These are phyloP conservation scores for Motacilla tschutschensis DNA, from an alignment of 2,113 vertebrate genomes.

Conservation along the genomic window DNA sequence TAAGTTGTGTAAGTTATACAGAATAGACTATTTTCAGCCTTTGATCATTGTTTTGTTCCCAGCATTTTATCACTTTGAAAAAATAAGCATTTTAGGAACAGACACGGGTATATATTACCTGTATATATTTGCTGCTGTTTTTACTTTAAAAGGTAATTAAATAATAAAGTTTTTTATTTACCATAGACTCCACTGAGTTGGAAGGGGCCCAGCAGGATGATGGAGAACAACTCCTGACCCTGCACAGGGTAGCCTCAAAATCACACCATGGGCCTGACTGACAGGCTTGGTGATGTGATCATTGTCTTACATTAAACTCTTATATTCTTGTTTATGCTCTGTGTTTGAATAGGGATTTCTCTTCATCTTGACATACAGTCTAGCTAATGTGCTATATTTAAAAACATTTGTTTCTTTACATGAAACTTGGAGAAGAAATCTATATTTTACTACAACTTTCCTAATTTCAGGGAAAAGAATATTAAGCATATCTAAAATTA, in stretches of 20 bases:
- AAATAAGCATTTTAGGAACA: background rate
- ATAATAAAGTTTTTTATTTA: background rate
- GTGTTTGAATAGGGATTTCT: background rate
- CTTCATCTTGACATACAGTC: background rate
- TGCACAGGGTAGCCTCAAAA: background rate
- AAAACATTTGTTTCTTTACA: background rate
- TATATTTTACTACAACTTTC: background rate
- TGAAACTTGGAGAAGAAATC: background rate
- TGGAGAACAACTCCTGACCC: background rate
- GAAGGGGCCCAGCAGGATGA: background rate
- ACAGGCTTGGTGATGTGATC: no score
- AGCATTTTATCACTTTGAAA: background rate
- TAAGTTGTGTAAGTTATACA: slow-evolving; percentile 87
- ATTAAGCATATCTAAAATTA: background rate
- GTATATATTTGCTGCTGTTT: background rate
- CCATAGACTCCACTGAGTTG: background rate
- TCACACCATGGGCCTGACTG: background rate
- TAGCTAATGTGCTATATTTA: background rate
- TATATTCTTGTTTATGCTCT: background rate
- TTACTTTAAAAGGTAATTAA: background rate
- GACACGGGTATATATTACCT: background rate
- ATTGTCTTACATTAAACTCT: background rate
- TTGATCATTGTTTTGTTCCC: background rate
- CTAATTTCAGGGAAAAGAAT: background rate
- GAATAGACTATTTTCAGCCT: background rate